Evolutionary conservation across 1,140 invertebrate species (phyloP), one percentile per base, ranked within the genome.

Genomic region (Pectinophora gossypiella): DNA sequence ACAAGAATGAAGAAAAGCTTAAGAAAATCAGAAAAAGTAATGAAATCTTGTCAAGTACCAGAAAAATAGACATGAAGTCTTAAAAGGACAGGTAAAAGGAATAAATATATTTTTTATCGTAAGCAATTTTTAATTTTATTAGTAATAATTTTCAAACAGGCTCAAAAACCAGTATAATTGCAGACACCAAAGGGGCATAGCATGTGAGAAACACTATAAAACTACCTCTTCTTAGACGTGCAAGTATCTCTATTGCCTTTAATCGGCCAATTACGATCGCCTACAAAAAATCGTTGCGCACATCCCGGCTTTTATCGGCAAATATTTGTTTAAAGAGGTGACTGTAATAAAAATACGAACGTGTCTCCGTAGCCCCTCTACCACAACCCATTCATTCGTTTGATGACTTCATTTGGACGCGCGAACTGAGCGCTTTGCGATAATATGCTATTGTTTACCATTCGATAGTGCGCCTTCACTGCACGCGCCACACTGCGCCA

Each of bases 391-490:
- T 83, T 83, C 75, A 85, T 85, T 83, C 81, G 76, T 77, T 85
- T 86, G 83, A 86, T 83, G 83, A 74, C 83, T 86, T 86, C 79
- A 86, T 86, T 85, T 86, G 72, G 72, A 75, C 72, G 72, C 76
- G 76, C 70, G 61, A 72, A 73, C 64, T 63, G 73, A 80, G 62
- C 71, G 75, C 76, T 73, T 76, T 67, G 77, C 68, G 76, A 83
- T 86, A 86, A 85, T 87, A 76, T 75, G 78, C 84, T 79, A 85
- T 85, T 87, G 84, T 87, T 87, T 87, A 85, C 81, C 81, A 72
- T 78, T 78, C 76, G 78, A 76, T 80, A 85, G 77, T 85, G 78
- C 76, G 72, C 71, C 69, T 65, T 66, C 65, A 72, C 67, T 82
- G 75, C 76, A 78, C 75, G 79, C 74, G 76, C 77, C 62, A 73